Evolutionary conservation across 2,797 vertebrate species (phyloP).

Genomic region (Centroberyx gerrardi): DNA sequence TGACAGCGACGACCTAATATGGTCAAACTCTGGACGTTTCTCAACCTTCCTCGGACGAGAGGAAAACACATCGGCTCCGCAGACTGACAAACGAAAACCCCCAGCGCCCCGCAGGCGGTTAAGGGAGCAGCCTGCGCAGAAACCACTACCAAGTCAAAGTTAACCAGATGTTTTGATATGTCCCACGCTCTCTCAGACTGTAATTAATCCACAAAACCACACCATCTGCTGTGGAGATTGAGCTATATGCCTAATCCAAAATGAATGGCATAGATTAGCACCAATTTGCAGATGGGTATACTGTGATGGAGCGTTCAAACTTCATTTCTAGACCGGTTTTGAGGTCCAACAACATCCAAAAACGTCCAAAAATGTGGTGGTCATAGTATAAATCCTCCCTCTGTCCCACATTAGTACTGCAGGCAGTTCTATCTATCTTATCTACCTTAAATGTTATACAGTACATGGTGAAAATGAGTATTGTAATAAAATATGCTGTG

Average conservation of each 20-base stretch:
- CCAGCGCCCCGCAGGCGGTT: slow-evolving; percentile 4
- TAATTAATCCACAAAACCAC: slow-evolving; percentile 16
- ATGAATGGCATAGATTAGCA: slow-evolving; percentile 3
- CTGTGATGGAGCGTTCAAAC: background rate
- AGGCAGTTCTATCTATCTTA: no score
- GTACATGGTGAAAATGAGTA: no score
- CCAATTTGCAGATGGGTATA: background rate
- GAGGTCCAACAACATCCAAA: background rate
- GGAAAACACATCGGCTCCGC: background rate
- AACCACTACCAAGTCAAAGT: slow-evolving; percentile 19
- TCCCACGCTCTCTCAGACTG: slow-evolving; percentile 2
- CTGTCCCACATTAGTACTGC: no score
- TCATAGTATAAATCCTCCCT: no score
- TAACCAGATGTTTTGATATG: slow-evolving; percentile 45
- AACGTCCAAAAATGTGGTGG: background rate
- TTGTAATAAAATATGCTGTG: no score
- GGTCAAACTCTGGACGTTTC: slow-evolving; percentile 49
- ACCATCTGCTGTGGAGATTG: slow-evolving; percentile 20
- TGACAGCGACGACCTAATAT: slow-evolving; percentile 69
- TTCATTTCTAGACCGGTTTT: background rate
- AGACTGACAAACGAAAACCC: background rate
- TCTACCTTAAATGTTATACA: no score
- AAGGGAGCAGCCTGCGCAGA: slow-evolving; percentile 10
- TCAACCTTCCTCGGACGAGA: slow-evolving; percentile 3
- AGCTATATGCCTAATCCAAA: slow-evolving; percentile 14